Evolutionary conservation across 2,888 invertebrate species (phyloP).

Genomic region (Tenthredo amoena): DNA sequence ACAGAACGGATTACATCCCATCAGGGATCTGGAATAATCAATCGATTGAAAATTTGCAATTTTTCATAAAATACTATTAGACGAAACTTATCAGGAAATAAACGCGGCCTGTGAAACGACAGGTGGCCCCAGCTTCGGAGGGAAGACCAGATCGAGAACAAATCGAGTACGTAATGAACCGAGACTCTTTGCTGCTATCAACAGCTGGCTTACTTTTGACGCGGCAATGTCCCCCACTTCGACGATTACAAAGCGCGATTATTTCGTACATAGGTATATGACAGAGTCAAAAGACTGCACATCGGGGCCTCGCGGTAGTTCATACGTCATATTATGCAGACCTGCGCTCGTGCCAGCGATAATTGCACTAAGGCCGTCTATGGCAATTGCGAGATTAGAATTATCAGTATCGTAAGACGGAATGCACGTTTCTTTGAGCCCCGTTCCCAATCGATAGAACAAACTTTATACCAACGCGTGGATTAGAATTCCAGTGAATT

Average conservation of each 20-base stretch:
- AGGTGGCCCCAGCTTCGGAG: not conserved
- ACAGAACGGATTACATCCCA: not conserved
- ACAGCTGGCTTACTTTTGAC: conserved; percentile 30
- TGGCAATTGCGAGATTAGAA: not conserved
- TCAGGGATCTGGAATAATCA: not conserved
- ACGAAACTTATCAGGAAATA: not conserved
- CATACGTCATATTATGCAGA: not conserved
- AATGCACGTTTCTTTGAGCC: not conserved
- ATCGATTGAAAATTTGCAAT: not conserved
- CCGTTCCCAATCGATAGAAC: not conserved
- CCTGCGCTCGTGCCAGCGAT: not conserved
- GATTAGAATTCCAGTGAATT: not conserved
- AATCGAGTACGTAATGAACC: conserved; percentile 41
- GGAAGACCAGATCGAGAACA: conserved; percentile 25
- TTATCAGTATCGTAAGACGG: not conserved
- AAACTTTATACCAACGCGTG: not conserved
- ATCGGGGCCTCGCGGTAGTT: not conserved
- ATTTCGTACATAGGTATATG: not conserved
- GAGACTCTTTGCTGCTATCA: conserved; percentile 40
- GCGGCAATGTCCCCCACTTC: conserved; percentile 10
- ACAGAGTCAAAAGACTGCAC: conserved; percentile 16
- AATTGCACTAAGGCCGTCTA: not conserved
- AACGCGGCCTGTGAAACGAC: not conserved
- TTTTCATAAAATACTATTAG: not conserved
- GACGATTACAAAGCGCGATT: conserved; percentile 2